phyloP scores from a whole-genome alignment of 2,113 vertebrate species.

The Potamarius usumacintae region DNA sequence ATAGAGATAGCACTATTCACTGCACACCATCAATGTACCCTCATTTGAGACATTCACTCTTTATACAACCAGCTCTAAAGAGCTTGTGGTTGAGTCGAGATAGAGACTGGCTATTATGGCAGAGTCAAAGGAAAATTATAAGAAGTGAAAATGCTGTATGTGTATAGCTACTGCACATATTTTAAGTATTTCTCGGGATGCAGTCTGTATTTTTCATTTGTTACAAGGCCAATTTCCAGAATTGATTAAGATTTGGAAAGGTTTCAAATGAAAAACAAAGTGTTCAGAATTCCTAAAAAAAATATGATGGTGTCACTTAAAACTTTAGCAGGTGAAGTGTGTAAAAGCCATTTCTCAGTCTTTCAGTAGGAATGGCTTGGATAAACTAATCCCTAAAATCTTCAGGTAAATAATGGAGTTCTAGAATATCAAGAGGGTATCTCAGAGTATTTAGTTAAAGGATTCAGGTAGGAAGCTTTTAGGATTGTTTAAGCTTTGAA shows the following conservation, averaged over 20 bases:
- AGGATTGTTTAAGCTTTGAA: constrained; percentile 74
- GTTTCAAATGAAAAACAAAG: not conserved
- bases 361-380: constrained; percentile 40
- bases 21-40: constrained; percentile 71
- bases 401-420: constrained; percentile 71
- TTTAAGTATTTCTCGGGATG: not conserved
- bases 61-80: constrained; percentile 60
- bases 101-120: constrained; percentile 56
- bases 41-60: constrained; percentile 63
- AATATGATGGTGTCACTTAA: not conserved
- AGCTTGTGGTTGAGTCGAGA: constrained; percentile 59
- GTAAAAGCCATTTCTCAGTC: constrained; percentile 30
- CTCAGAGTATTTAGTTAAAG: constrained; percentile 83
- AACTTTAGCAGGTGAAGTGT: constrained; percentile 30
- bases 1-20: constrained; percentile 67
- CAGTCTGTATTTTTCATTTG: not conserved
- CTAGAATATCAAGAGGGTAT: constrained; percentile 73
- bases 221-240: not conserved
- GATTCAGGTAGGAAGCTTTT: constrained; percentile 79
- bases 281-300: not conserved
- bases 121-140: constrained; percentile 49
- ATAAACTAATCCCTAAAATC: constrained; percentile 70
- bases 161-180: not conserved
- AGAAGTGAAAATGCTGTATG: constrained; percentile 5
- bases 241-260: not conserved